Base-by-base conservation (phyloP, 35 echinoderm and acorn worm genomes). In the Chiridota heheva region DNA sequence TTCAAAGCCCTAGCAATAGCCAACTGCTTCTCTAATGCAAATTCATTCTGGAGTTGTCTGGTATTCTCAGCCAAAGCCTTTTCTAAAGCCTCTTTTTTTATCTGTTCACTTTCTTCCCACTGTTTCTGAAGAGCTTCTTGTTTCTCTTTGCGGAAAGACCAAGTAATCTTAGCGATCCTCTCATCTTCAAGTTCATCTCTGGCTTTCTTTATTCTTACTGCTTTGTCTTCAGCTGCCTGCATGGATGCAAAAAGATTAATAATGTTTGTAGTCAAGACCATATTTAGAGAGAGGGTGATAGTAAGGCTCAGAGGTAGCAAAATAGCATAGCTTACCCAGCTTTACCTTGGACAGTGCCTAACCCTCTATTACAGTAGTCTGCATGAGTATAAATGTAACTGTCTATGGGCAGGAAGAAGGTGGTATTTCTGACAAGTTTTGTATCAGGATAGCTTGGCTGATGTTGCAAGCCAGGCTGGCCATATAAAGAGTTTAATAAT, bases 21-120 rank as follows among this genome's bases (percentile, higher is more conserved):
- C 20, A 91, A 45, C 40, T 91, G 79, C 64, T 91, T 91, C 40
- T 69, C 83, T 33, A 97, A 35, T n/a, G 87, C 82, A 84, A 97
- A 97, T 51, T 91, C 81, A 26, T 91, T 91, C 15, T 81, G 73
- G 12, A 97, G 46, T 51, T 78, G 65, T n/a, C 63, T 38, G 0
- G 88, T 91, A 15, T 83, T 91, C 56, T 87, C 84, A n/a, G 70
- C 84, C 3, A 97, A 84, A 2, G 94, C 94, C 58, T 88, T 83
- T 31, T 79, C 88, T 0, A 97, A 84, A 7, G 94, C 94, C 42
- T 91, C 85, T 40, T 76, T 78, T 67, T 87, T 91, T 5, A 91
- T 91, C 33, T 81, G 49, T 41, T 97, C 94, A 68, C 94, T 91
- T 61, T 91, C 88, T 38, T 97, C 94, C 94, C 88, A 88, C 44